Base-by-base conservation (phyloP, 2,113 vertebrate species). In the Penelope pileata region DNA sequence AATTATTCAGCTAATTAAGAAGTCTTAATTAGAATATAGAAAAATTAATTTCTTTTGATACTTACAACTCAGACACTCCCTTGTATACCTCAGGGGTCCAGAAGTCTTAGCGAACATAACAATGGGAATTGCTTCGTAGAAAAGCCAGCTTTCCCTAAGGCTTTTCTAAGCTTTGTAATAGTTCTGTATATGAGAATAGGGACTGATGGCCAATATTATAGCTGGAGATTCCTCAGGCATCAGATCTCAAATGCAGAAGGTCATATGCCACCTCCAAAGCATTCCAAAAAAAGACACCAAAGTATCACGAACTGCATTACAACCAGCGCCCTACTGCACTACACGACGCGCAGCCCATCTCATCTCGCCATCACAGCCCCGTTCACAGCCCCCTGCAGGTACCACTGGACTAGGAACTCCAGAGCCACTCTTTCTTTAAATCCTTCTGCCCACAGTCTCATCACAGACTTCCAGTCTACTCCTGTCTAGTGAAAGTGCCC, bases 11-110 rank as follows among this genome's bases (percentile, higher is more conserved):
- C 88, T 94, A 95, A 96, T 96, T 96, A 86, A 90, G 96, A 95
- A 64, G 72, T 56, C 60, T 97, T 96, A 95, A 96, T 97, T 96
- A 97, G 94, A 93, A 94, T 94, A 95, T 43, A 40, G 90, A 96
- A 94, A 90, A 97, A 96, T 96, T 96, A 94, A 96, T 95, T 95
- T 91, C 88, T 96, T 96, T 94, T 97, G 95, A 97, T 96, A 96
- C 79, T 96, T 96, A 97, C 90, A 96, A 96, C 80, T 86, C 83
- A 90, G 94, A 77, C 88, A 83, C 90, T 95, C 91, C 93, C 83
- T 72, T 64, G 64, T 78, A 96, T 36, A 91, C 85, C 94, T 95
- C 83, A 88, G 83, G 90, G 88, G 64, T 86, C 83, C 83, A 68
- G 51, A 64, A 94, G 86, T 74, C 92, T 93, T 72, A 93, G 90